phyloP scores from a whole-genome alignment of 1,140 invertebrate genomes.

The Hypsibius dujardini region DNA sequence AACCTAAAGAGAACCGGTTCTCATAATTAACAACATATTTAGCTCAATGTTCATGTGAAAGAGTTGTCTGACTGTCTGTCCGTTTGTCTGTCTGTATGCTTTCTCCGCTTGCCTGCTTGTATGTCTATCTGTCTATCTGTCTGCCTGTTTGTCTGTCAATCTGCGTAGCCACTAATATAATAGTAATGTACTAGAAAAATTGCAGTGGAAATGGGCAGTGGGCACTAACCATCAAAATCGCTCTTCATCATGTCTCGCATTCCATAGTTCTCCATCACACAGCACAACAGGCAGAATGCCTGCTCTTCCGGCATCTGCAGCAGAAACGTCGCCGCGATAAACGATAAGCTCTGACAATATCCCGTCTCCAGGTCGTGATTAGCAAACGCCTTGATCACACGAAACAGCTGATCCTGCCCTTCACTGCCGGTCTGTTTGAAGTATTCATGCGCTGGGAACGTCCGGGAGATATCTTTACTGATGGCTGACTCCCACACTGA shows the following conservation, averaged over 20 bases:
- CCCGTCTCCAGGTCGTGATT: conserved; percentile 91
- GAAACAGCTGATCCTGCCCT: conserved; percentile 70
- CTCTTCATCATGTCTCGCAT: conserved; percentile 85
- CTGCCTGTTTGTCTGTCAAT: no score
- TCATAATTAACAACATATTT: no score
- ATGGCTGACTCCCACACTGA: conserved; percentile 78
- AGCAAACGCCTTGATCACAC: conserved; percentile 57
- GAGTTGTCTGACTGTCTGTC: no score
- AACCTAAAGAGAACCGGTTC: no score
- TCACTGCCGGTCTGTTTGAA: conserved; percentile 75
- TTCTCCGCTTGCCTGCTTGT: no score
- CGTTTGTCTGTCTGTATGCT: no score
- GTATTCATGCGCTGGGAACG: conserved; percentile 94
- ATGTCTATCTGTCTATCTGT: no score
- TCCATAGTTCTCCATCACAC: conserved; percentile 91
- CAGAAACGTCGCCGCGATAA: conserved; percentile 78
- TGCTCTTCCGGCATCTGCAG: conserved; percentile 99
- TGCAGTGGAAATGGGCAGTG: no score
- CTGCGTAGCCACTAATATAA: no score
- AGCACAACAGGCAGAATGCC: conserved; percentile 86
- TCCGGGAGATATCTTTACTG: conserved; percentile 82
- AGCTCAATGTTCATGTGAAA: no score
- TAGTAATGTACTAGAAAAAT: no score
- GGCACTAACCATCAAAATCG: no score
- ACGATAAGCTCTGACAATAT: conserved; percentile 95